Evolutionary conservation across 2,888 invertebrate species (phyloP), one percentile per base, ranked within the genome.

Genomic region (Cerastis rubricosa): DNA sequence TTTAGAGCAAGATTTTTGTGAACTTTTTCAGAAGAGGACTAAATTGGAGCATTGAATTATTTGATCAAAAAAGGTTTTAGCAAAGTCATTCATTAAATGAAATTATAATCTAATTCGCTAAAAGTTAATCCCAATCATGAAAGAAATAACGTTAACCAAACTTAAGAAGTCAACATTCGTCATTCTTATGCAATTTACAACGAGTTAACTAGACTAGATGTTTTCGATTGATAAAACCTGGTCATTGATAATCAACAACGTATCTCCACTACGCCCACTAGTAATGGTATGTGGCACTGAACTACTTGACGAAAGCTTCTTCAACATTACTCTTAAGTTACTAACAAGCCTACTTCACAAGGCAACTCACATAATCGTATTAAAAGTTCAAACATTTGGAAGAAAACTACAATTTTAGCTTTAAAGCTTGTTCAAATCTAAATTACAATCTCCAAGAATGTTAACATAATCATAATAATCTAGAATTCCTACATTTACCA

Each of bases 271-370:
- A 71, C 84, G 72, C 84, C 83, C 83, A 84, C 84, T 40, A n/a
- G 22, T 19, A 61, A 43, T 74, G 83, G 83, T 74, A 85, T 78
- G 83, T 83, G 71, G 74, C 74, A 78, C 83, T 78, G 78, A 81
- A 68, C 74, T 74, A 78, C 83, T 83, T 72, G 70, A 85, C 71
- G 29, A 83, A 83, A 83, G 78, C 83, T 49, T 85, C 83, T 83
- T 78, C 47, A 78, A 78, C 22, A 22, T n/a, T 29, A 68, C 29
- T 61, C 25, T 29, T 35, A 76, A 64, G 45, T 22, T 19, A 73
- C 59, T 57, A 29, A 59, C 51, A 59, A 77, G 45, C 11, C 25
- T 49, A 45, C 63, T 70, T 49, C 35, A 59, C 25, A 17, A 59
- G 12, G 1, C 17, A 19, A 47, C 25, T 47, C 45, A 72, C 22